A percentile compares a stretch with the other conserved stretches of the same genome.
Evolutionary conservation across 1,140 invertebrate species (phyloP).

Genomic region (Lanistes nyassanus): DNA sequence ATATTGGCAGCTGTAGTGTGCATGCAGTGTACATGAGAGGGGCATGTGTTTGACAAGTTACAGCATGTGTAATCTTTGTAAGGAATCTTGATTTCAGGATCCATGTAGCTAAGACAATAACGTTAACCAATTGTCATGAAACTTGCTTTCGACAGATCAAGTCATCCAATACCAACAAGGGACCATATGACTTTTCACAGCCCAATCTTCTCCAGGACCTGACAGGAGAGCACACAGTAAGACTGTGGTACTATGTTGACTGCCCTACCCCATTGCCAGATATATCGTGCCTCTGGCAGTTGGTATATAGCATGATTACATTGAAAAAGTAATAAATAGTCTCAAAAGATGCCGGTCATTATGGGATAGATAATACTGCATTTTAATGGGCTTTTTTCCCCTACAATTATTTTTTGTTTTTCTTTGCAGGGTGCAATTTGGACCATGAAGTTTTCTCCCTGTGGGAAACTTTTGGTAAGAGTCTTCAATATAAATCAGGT

Average conservation of each 20-base stretch:
- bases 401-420: not conserved
- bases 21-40: too few species aligned
- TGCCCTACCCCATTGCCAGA: too few species aligned
- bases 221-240: conserved; percentile 80
- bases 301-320: too few species aligned
- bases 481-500: not conserved
- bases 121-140: too few species aligned
- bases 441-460: conserved; percentile 98
- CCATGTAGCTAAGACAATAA: too few species aligned
- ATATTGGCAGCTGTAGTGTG: too few species aligned
- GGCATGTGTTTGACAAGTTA: too few species aligned
- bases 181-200: conserved; percentile 93
- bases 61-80: too few species aligned
- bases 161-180: conserved; percentile 93
- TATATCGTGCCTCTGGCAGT: too few species aligned
- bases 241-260: conserved; percentile 26
- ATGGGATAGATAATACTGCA: not conserved
- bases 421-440: conserved; percentile 79
- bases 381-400: not conserved
- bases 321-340: too few species aligned
- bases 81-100: too few species aligned
- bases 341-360: not conserved
- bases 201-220: conserved; percentile 82
- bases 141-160: conserved; percentile 74
- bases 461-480: conserved; percentile 82